Evolutionary conservation across 2,797 vertebrate genomes (phyloP).

Genomic region (Pantherophis vulpinus): DNA sequence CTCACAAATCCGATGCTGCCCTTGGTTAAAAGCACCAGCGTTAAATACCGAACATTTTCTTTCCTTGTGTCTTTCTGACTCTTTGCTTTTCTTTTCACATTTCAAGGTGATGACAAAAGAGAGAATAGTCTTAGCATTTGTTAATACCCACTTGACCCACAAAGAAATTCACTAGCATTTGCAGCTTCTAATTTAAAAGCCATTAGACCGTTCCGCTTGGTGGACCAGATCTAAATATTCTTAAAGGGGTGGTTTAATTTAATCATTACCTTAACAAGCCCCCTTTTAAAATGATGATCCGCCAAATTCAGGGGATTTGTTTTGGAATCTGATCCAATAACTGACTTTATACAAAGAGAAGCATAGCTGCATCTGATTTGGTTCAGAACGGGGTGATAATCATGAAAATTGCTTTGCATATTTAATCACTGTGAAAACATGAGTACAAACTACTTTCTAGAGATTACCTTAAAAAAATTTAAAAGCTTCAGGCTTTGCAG

Average conservation of each 20-base stretch:
- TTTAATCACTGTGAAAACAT: slow-evolving; percentile 85
- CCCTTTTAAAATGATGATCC: slow-evolving; percentile 93
- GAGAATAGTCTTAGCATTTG: slow-evolving; percentile 75
- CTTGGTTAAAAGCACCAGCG: slow-evolving; percentile 36
- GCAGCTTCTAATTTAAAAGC: slow-evolving; percentile 87
- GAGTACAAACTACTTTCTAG: slow-evolving; percentile 77
- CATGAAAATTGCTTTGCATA: slow-evolving; percentile 88
- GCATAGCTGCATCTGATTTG: slow-evolving; percentile 80
- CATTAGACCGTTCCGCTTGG: slow-evolving; percentile 93
- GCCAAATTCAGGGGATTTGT: slow-evolving; percentile 90
- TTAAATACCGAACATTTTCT: slow-evolving; percentile 47
- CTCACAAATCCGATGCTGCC: slow-evolving; percentile 50
- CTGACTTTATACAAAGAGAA: slow-evolving; percentile 80
- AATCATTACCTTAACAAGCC: slow-evolving; percentile 98
- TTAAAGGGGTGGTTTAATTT: slow-evolving; percentile 97
- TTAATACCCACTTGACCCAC: slow-evolving; percentile 81
- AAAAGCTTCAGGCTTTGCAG: slow-evolving; percentile 70
- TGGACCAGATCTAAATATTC: slow-evolving; percentile 92
- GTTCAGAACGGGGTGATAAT: slow-evolving; percentile 83
- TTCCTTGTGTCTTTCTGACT: slow-evolving; percentile 56
- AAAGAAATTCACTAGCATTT: slow-evolving; percentile 73
- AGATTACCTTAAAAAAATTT: slow-evolving; percentile 76
- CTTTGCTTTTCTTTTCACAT: slow-evolving; percentile 71
- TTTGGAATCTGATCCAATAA: slow-evolving; percentile 91
- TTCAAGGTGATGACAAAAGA: slow-evolving; percentile 79